phyloP scores from a whole-genome alignment of 1,140 invertebrate species.

The Diorhabda elongata region DNA sequence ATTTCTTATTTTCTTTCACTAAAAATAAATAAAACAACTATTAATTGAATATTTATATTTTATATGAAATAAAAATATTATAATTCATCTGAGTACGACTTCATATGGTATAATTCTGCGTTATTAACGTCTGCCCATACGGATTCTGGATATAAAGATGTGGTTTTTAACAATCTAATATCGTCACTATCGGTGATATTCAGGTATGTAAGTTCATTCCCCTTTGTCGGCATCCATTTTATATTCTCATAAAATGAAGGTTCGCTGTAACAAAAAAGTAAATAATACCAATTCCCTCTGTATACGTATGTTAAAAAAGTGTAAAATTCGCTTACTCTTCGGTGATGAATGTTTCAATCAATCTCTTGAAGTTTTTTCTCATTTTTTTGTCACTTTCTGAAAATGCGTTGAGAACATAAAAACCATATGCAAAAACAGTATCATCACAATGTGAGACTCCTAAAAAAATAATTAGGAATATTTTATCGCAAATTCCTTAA shows the following conservation, averaged over 20 bases:
- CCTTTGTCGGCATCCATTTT: background rate
- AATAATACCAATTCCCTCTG: too few relatives aligned
- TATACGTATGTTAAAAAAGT: too few relatives aligned
- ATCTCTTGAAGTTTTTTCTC: background rate
- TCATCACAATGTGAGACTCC: background rate
- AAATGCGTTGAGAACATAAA: background rate
- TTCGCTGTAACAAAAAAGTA: background rate
- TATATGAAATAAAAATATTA: too few relatives aligned
- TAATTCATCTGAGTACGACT: too few relatives aligned
- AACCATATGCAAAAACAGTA: background rate
- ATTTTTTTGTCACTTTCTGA: background rate
- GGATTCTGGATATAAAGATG: background rate
- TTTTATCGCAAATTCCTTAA: background rate
- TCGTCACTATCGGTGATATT: background rate
- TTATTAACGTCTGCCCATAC: background rate
- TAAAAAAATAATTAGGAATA: background rate
- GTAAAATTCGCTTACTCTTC: background rate
- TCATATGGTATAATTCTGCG: background rate
- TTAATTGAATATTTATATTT: too few relatives aligned
- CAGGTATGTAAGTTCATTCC: background rate
- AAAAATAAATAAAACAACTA: too few relatives aligned
- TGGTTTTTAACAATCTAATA: background rate
- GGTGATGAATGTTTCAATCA: background rate
- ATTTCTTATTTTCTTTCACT: too few relatives aligned
- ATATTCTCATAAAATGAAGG: background rate